Base-by-base conservation (phyloP, 1,140 invertebrate species). In the Macrosteles quadrilineatus region DNA sequence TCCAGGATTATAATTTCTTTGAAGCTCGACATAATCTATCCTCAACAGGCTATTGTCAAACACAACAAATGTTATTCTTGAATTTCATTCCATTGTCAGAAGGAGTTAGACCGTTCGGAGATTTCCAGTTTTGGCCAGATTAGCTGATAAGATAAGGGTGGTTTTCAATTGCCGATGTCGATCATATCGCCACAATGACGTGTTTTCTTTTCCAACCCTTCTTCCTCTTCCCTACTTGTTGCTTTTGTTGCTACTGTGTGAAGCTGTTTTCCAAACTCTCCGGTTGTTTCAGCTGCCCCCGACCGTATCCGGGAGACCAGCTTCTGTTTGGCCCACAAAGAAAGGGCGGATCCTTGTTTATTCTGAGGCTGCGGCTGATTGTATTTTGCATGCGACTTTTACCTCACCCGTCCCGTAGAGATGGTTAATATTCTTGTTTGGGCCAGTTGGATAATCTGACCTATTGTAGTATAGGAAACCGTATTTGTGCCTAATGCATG, bases 51-150 rank as follows among this genome's bases (percentile, higher is more conserved):
- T 14, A 36, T 17, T 50, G 47, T 50, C 21, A 3, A n/a, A 6
- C 47, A 19, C 14, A 21, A 50, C 47, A 50, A 50, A 50, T 50
- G 47, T 50, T 50, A 50, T 50, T 50, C 47, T 50, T 50, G 47
- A 50, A 50, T 50, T 50, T 50, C 47, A 50, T 21, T 19, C 47
- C 47, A 9, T 50, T 50, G 47, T 50, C 47, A 50, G 47, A 50
- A 50, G 47, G 47, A 50, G 47, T 50, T 50, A 50, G 47, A 50
- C 47, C 47, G 47, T 50, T 50, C 6, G 47, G 47, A 50, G 47
- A 50, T 50, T 17, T 19, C 14, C 47, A 50, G 21, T 17, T 19
- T 50, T 19, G 3, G 47, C 47, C 21, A 50, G 47, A 50, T 17
- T 36, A 36, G 4, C 4, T n/a, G 4, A n/a, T 21, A 50, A 3